These are phyloP conservation scores for Danio tinwini DNA, from an alignment of 2,797 vertebrate genomes.

Conservation along the genomic window DNA sequence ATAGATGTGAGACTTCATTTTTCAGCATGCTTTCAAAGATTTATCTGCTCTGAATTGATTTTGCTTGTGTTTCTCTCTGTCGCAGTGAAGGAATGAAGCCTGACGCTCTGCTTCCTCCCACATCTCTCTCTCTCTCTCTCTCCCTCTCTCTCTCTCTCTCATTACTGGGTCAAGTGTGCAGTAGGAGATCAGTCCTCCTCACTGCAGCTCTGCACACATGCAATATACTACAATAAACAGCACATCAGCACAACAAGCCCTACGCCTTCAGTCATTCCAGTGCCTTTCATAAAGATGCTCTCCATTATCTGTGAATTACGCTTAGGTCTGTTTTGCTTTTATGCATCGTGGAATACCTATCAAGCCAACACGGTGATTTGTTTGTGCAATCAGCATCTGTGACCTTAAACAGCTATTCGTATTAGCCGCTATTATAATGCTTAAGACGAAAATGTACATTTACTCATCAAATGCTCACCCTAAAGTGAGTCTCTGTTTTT, in stretches of 20 bases:
- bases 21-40: conserved; percentile 16
- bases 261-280: conserved; percentile 13
- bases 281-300: neutral
- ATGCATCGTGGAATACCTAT: neutral
- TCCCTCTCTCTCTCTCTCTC: conserved; percentile 22
- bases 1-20: neutral
- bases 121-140: conserved; percentile 32
- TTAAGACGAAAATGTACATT: too few relatives aligned
- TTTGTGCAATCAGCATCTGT: neutral
- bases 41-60: neutral
- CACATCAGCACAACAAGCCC: conserved; percentile 36
- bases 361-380: neutral
- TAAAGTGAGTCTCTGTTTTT: too few relatives aligned
- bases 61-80: neutral
- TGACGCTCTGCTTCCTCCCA: conserved; percentile 57
- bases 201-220: conserved; percentile 30
- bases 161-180: conserved; percentile 60
- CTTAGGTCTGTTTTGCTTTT: neutral
- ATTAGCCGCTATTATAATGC: neutral
- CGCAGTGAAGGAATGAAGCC: conserved; percentile 42
- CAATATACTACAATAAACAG: conserved; percentile 45
- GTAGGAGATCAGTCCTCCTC: conserved; percentile 28
- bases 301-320: conserved; percentile 1
- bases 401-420: neutral
- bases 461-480: too few relatives aligned